Evolutionary conservation across 2,113 vertebrate genomes (phyloP), one percentile per base, ranked within the genome.

Genomic region (Callithrix jacchus): DNA sequence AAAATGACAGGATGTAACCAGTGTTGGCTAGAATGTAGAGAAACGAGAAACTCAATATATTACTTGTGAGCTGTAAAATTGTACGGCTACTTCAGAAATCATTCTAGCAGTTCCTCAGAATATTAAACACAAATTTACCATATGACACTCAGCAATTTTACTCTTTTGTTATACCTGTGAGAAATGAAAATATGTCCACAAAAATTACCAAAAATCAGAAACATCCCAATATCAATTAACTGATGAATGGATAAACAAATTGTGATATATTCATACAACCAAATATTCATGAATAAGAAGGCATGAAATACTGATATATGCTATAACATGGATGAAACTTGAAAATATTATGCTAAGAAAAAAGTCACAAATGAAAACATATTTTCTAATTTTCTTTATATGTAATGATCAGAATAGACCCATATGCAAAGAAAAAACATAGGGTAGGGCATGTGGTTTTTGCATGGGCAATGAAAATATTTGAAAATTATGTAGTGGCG

Each of bases 111-210:
- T 81, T 83, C 11, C 40, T 79, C 32, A 89, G 68, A 82, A 71
- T 73, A 89, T 73, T 95, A 83, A 91, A 83, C 23, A 68, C 47
- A 58, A n/a, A 79, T 49, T 81, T 82, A 42, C 16, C 20, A 35
- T 87, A 92, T 68, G 56, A 58, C 8, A 27, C 13, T 27, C 42
- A 88, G 11, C 13, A 92, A 61, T 90, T 81, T 14, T 30, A 92
- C 13, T 83, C 54, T 30, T 52, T 54, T 82, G 8, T 82, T n/a
- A 79, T 58, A 45, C 20, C 58, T 58, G 66, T 68, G 14, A 93
- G 76, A 88, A 91, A 86, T 40, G 8, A 94, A 96, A 94, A 45
- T 45, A 54, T 23, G 70, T 35, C 13, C 5, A 27, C 23, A 64
- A 85, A 66, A 83, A 85, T 49, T 71, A 21, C 17, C 35, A 49